Evolutionary conservation across 2,888 invertebrate species (phyloP).

Genomic region (Morpho achilles): DNA sequence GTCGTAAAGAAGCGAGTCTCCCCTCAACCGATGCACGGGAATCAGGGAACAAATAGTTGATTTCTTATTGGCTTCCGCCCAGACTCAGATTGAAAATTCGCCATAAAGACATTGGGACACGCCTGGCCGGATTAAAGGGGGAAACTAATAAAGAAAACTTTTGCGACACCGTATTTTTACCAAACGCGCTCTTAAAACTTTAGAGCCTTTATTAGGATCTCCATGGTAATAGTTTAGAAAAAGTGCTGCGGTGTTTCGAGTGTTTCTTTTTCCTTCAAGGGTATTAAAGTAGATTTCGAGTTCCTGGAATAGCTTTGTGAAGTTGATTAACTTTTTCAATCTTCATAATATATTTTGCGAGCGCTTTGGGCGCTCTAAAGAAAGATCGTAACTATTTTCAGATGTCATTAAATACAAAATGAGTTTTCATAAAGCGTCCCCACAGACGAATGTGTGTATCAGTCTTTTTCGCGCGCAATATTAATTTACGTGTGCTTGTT

Average conservation of each 20-base stretch:
- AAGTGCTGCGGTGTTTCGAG: constrained; percentile 41
- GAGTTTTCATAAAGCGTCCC: constrained; percentile 6
- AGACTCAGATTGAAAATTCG: constrained; percentile 77
- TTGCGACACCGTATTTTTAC: constrained; percentile 78
- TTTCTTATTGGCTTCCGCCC: constrained; percentile 77
- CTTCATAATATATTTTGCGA: constrained; percentile 25
- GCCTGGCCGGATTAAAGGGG: constrained; percentile 76
- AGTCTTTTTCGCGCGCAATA: constrained; percentile 17
- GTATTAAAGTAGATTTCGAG: constrained; percentile 46
- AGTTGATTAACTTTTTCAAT: constrained; percentile 54
- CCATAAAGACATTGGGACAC: constrained; percentile 79
- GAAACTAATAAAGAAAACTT: constrained; percentile 79
- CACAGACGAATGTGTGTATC: constrained; percentile 4
- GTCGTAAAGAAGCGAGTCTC: constrained; percentile 75
- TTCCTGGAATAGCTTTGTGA: constrained; percentile 42
- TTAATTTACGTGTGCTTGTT: constrained; percentile 9
- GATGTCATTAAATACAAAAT: constrained; percentile 18
- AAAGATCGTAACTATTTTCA: constrained; percentile 27
- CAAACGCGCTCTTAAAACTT: constrained; percentile 71
- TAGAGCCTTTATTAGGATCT: constrained; percentile 65
- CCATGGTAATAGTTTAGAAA: constrained; percentile 60
- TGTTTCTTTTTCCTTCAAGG: constrained; percentile 41
- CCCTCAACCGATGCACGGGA: constrained; percentile 72
- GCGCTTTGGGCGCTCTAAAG: constrained; percentile 22
- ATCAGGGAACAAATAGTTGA: constrained; percentile 77